Evolutionary conservation across 2,113 vertebrate species (phyloP).

Genomic region (Microtus richardsoni): DNA sequence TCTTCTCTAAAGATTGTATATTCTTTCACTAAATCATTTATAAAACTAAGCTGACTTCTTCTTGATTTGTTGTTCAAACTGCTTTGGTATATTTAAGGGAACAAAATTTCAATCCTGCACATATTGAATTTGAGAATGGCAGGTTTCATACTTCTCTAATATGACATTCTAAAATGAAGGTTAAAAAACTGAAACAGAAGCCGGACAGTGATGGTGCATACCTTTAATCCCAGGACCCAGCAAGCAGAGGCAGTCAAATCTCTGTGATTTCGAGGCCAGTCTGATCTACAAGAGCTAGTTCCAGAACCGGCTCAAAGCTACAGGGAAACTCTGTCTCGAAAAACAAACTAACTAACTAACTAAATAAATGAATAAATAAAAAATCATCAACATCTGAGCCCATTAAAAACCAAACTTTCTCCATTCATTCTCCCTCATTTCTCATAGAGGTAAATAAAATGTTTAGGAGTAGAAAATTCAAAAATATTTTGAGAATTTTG

Average conservation of each 20-base stretch:
- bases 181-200: not conserved
- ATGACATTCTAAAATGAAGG: not conserved
- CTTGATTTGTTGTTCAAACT: slow-evolving; percentile 14
- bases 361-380: too few species aligned
- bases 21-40: not conserved
- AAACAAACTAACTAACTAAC: too few species aligned
- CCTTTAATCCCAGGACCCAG: not conserved
- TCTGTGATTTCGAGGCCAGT: too few species aligned
- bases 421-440: not conserved
- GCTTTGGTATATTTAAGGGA: not conserved
- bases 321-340: too few species aligned
- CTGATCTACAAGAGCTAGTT: too few species aligned
- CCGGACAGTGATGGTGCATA: too few species aligned
- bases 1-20: not conserved
- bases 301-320: too few species aligned
- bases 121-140: not conserved
- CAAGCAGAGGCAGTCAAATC: not conserved
- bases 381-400: not conserved
- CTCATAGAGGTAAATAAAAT: not conserved
- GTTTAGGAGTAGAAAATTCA: not conserved
- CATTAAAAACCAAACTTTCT: not conserved
- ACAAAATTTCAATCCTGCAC: not conserved
- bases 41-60: not conserved
- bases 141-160: not conserved
- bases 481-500: not conserved